Evolutionary conservation across 2,113 vertebrate species (phyloP).

Genomic region (Anoplopoma fimbria): DNA sequence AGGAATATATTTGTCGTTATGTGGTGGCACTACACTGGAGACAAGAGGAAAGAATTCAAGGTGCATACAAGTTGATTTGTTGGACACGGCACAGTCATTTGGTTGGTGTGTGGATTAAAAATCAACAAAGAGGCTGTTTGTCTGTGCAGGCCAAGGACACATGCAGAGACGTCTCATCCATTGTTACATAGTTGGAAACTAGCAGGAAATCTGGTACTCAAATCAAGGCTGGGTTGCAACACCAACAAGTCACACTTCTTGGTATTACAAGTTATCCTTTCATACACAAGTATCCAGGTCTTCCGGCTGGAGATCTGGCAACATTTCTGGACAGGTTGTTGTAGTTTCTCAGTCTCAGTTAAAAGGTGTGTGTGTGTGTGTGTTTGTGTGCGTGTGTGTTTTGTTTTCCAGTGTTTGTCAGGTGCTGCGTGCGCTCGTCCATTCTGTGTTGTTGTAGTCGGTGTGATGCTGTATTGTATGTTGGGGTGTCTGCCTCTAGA

Average conservation of each 20-base stretch:
- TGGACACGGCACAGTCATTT: slow-evolving; percentile 14
- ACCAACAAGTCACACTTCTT: slow-evolving; percentile 25
- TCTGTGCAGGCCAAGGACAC: slow-evolving; percentile 45
- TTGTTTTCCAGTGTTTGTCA: slow-evolving; percentile 31
- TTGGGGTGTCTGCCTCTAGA: slow-evolving; percentile 60
- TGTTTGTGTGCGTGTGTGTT: slow-evolving; percentile 36
- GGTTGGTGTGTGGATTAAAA: slow-evolving; percentile 18
- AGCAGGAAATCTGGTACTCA: slow-evolving; percentile 65
- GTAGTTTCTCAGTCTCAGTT: slow-evolving; percentile 51
- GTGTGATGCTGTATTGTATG: slow-evolving; percentile 34
- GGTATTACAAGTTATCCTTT: slow-evolving; percentile 69
- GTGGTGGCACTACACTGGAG: slow-evolving; percentile 51
- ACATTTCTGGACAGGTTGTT: slow-evolving; percentile 23
- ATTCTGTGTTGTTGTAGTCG: slow-evolving; percentile 45
- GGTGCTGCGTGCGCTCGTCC: slow-evolving; percentile 59
- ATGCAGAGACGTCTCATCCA: slow-evolving; percentile 58
- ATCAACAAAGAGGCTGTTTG: slow-evolving; percentile 25
- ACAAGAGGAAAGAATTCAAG: slow-evolving; percentile 49
- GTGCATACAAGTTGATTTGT: slow-evolving; percentile 53
- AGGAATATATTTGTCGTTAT: slow-evolving; percentile 19
- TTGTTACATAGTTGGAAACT: slow-evolving; percentile 23
- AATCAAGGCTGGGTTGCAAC: slow-evolving; percentile 72
- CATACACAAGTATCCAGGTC: slow-evolving; percentile 76
- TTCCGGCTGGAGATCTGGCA: slow-evolving; percentile 17
- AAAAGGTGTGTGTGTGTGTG: not conserved